Percentiles rank a stretch among this genome's conserved stretches.
Evolutionary conservation across 2,888 invertebrate species (phyloP).

Genomic region (Nephrotoma flavescens): DNA sequence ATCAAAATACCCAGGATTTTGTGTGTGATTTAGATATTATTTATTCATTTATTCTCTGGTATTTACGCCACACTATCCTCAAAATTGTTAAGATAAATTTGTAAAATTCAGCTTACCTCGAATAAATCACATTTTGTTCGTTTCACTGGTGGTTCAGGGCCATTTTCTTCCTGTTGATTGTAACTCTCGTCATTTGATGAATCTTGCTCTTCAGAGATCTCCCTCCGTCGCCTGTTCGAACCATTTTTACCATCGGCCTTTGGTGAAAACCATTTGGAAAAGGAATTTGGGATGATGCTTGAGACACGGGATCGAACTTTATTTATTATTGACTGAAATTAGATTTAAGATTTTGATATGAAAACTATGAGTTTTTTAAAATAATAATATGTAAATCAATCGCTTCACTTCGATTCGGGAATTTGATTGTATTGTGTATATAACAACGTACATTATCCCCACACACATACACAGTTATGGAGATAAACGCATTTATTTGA

Average conservation of each 20-base stretch:
- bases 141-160: not conserved
- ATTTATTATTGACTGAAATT: constrained; percentile 27
- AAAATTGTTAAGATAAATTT: not conserved
- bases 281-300: constrained; percentile 25
- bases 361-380: not conserved
- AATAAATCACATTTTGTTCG: not conserved
- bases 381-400: not conserved
- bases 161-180: constrained; percentile 15
- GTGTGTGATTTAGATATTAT: not conserved
- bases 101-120: not conserved
- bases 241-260: constrained; percentile 14
- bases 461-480: not conserved
- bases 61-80: not conserved
- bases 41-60: too few relatives aligned
- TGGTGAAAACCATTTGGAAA: constrained; percentile 30
- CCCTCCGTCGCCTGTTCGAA: constrained; percentile 20
- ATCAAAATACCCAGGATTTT: not conserved
- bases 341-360: not conserved
- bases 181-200: constrained; percentile 14
- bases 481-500: not conserved
- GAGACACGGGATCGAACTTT: constrained; percentile 28
- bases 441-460: not conserved
- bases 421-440: not conserved
- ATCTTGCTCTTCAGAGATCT: constrained; percentile 17
- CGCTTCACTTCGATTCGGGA: not conserved